phyloP scores from a whole-genome alignment of 1,140 invertebrate species.

The Amphibalanus amphitrite region DNA sequence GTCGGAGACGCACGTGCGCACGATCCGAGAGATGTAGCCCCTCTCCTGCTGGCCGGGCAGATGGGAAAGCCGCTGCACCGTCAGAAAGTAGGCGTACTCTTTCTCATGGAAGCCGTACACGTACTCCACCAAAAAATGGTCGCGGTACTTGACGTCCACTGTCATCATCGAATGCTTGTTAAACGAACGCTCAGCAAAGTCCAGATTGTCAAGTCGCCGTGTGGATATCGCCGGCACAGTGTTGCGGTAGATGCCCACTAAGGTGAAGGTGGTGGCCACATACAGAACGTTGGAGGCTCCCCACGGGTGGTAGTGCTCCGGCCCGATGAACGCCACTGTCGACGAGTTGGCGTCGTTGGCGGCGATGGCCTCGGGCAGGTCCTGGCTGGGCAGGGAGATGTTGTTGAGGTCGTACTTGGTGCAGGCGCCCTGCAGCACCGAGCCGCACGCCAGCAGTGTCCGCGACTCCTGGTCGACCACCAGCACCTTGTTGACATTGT shows the following conservation, averaged over 20 bases:
- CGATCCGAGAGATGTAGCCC: constrained; percentile 74
- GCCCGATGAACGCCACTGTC: constrained; percentile 86
- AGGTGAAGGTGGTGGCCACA: constrained; percentile 85
- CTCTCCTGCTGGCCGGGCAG: constrained; percentile 57
- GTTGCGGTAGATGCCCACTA: constrained; percentile 74
- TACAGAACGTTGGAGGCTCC: constrained; percentile 61
- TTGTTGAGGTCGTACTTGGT: constrained; percentile 64
- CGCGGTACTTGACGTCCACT: constrained; percentile 83
- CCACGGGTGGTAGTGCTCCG: constrained; percentile 61
- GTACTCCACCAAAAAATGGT: constrained; percentile 87
- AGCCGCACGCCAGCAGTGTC: constrained; percentile 71
- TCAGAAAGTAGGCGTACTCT: constrained; percentile 84
- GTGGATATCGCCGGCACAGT: constrained; percentile 87
- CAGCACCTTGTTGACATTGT: constrained; percentile 83
- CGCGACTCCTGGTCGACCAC: constrained; percentile 64
- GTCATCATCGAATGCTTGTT: constrained; percentile 68
- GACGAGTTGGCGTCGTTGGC: constrained; percentile 59
- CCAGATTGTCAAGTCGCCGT: constrained; percentile 54
- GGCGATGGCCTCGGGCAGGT: constrained; percentile 35
- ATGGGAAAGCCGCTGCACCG: constrained; percentile 82
- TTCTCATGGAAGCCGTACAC: constrained; percentile 88
- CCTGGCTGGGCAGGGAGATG: constrained; percentile 53
- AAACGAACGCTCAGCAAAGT: constrained; percentile 65
- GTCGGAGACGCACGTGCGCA: constrained; percentile 76
- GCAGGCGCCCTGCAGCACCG: constrained; percentile 69